Base-by-base conservation (phyloP, 2,797 vertebrate genomes). In the Anguilla marmorata region DNA sequence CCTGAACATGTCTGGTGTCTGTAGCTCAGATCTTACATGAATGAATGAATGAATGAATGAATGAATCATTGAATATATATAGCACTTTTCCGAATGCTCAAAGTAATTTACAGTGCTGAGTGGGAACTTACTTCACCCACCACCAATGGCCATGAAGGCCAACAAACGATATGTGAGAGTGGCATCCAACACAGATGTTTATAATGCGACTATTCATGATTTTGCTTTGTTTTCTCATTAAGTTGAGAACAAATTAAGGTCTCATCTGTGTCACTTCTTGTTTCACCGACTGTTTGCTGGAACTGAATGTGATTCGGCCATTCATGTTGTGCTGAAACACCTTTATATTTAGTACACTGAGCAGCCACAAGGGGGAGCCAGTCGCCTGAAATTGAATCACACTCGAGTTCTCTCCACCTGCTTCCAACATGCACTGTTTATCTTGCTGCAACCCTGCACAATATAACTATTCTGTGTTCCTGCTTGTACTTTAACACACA, bases 301-400 rank as follows among this genome's bases (percentile, higher is more conserved):
- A 80, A 27, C 24, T 79, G 16, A 85, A 30, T 4, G 24, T 5
- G 33, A 41, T 14, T 37, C 2, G 37, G 4, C 2, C 74, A 41
- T 14, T 37, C 19, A 14, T 41, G 3, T 19, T 76, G 33, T 37
- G 8, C 69, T 37, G 19, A 76, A 76, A 41, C 8, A 4, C 7
- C 30, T 19, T 37, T 8, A 2, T 45, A 33, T 76, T 76, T 87
- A 92, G 87, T 92, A 91, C 54, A 90, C 58, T 66, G 0, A 91
- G 86, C 92, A 87, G 88, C 94, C 96, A 96, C 94, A 93, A 89
- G 95, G 93, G 92, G 94, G 94, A 89, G 90, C 92, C 33, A 76
- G 74, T 30, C 2, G 11, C 69, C n/a, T 72, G 27, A 72, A 72
- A 16, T 76, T 41, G 14, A 76, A 21, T 2, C 19, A 37, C 14